Conservation (phyloP, 2,113 vertebrate genomes). For the Alectura lathami region DNA sequence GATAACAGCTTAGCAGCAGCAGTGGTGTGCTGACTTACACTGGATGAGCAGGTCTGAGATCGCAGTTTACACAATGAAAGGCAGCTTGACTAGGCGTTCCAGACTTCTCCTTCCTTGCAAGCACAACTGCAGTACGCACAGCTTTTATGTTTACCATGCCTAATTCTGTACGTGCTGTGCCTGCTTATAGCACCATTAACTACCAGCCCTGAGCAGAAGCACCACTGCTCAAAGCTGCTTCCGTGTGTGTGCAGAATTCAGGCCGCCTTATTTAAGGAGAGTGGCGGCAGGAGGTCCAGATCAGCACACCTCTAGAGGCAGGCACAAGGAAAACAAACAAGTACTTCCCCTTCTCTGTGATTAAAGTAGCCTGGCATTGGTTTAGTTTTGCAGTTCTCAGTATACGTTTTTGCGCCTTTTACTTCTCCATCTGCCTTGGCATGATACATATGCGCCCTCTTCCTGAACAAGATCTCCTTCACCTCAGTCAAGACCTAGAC, state of each 20-base stretch:
- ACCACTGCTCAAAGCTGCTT: not conserved
- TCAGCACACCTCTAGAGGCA: not conserved
- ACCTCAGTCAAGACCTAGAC: not conserved
- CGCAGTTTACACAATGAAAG: not conserved
- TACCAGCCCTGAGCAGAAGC: not conserved
- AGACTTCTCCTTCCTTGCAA: not conserved
- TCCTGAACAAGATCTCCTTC: not conserved
- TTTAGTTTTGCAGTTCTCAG: rapidly evolving
- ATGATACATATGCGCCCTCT: rapidly evolving
- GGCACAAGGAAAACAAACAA: not conserved
- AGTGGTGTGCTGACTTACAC: not conserved
- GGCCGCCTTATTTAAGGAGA: not conserved
- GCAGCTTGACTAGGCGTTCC: not conserved
- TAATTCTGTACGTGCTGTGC: rapidly evolving
- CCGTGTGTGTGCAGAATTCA: rapidly evolving
- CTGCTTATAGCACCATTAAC: rapidly evolving
- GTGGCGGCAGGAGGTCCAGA: not conserved
- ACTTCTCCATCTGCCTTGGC: not conserved
- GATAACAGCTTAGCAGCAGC: not conserved
- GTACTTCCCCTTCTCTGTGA: not conserved
- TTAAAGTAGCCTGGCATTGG: rapidly evolving
- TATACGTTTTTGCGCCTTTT: not conserved
- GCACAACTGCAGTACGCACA: rapidly evolving
- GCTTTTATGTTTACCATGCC: rapidly evolving
- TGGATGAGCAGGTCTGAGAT: not conserved